Base-by-base conservation (phyloP, 30 jellyfish, hydroid and myxozoan species). In the Nemopilema nomurai region DNA sequence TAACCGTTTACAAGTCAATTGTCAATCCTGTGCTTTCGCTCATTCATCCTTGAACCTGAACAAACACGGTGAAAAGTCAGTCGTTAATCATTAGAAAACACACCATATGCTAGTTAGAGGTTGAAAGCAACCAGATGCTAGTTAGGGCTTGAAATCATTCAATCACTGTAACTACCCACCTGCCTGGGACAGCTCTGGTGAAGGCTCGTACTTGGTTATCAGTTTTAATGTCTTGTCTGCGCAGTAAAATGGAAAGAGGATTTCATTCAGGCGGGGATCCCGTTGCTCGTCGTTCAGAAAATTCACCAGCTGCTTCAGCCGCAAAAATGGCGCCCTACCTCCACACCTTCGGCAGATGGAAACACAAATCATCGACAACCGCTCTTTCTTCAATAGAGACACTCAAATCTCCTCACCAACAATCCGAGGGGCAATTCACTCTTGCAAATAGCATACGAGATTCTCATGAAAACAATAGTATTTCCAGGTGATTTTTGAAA, bases 211-310 rank as follows among this genome's bases (percentile, higher is more conserved):
- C 25, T 79, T 87, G 22, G 51, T 41, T n/a, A 94, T 76, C 18
- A 94, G 62, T 27, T 92, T 75, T 29, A 76, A 67, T 21, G 99
- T 96, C 33, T 80, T 86, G n/a, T 81, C 95, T n/a, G 77, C 27
- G 66, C 89, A 69, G 82, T 68, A 94, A 41, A 33, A 89, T 6
- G 99, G 99, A 69, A 77, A 89, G 18, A 94, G 71, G 4, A 89
- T 94, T 67, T 94, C 99, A 69, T 94, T 94, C 69, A 94, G 89
- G 30, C 99, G 92, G 1, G 97, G 99, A 71, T 94, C 99, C 17
- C 99, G 83, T 67, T 94, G 99, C 25, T 87, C 96, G n/a, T 67
- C 92, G 69, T 94, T 94, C 22, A 94, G 70, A 63, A 94, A 94
- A 41, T 89, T 91, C 16, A 94, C 97, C 51, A 94, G 79, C 72